A percentile compares a stretch with the other conserved stretches of the same genome.
These are phyloP conservation scores for Mythimna lalbum DNA, from an alignment of 2,888 invertebrate genomes.

Conservation along the genomic window DNA sequence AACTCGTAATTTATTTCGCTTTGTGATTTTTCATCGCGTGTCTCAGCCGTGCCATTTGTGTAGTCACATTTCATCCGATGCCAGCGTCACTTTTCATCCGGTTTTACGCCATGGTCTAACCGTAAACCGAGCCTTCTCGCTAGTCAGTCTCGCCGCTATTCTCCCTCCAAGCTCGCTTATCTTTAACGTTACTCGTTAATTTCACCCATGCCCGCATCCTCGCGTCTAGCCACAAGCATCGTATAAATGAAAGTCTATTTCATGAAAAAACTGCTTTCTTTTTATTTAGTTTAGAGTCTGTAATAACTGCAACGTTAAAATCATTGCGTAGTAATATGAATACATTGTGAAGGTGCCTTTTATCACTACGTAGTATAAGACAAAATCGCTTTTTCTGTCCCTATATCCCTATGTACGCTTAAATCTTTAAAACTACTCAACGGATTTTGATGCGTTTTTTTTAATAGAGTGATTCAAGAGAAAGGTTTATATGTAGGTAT, in stretches of 20 bases:
- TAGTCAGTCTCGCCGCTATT: constrained; percentile 4
- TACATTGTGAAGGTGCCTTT: neutral
- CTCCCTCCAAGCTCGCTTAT: constrained; percentile 67
- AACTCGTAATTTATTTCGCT: constrained; percentile 78
- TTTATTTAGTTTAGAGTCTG: neutral
- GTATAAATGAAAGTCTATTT: constrained; percentile 40
- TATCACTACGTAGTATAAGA: too few species aligned
- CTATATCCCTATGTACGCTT: too few species aligned
- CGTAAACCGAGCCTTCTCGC: constrained; percentile 24
- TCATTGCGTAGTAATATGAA: neutral
- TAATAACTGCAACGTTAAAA: neutral
- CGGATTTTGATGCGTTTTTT: too few species aligned
- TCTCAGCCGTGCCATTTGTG: constrained; percentile 73
- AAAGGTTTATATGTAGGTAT: too few species aligned
- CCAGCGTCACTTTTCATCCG: constrained; percentile 69
- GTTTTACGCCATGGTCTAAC: constrained; percentile 61
- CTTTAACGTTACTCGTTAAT: constrained; percentile 72
- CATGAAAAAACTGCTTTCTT: neutral
- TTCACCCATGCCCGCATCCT: constrained; percentile 68
- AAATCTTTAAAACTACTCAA: too few species aligned
- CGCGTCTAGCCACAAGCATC: constrained; percentile 67
- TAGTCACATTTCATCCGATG: constrained; percentile 72
- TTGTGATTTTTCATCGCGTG: constrained; percentile 80
- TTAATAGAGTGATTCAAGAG: too few species aligned
- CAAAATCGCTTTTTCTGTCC: too few species aligned